Evolutionary conservation across 2,888 invertebrate genomes (phyloP).

Genomic region (Drosophila fungiperda): DNA sequence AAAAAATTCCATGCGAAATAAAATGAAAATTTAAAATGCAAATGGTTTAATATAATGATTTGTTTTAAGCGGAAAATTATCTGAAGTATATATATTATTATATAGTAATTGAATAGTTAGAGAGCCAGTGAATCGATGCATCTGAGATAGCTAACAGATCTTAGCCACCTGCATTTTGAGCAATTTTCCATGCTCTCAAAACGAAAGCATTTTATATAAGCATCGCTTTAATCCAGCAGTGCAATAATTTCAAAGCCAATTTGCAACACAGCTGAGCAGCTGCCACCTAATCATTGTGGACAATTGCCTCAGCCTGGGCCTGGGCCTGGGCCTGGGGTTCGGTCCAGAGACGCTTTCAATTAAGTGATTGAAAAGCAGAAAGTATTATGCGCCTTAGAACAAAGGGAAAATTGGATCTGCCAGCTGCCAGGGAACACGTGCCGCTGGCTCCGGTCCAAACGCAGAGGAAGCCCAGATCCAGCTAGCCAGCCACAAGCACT

Average conservation of each 20-base stretch:
- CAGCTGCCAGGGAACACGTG: constrained; percentile 36
- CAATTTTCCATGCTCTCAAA: constrained; percentile 7
- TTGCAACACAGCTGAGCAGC: constrained; percentile 38
- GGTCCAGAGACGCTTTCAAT: constrained; percentile 56
- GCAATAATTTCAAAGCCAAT: constrained; percentile 26
- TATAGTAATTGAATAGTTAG: neutral
- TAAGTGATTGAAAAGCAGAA: constrained; percentile 56
- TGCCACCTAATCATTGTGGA: constrained; percentile 45
- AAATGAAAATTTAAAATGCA: neutral
- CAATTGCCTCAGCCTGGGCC: constrained; percentile 28
- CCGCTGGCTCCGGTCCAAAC: constrained; percentile 23
- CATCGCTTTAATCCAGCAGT: constrained; percentile 2
- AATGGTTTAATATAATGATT: neutral
- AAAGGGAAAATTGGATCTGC: constrained; percentile 47
- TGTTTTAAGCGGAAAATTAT: neutral
- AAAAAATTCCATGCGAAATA: neutral
- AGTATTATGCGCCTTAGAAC: constrained; percentile 60
- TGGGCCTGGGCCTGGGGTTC: constrained; percentile 1
- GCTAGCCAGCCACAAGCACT: constrained; percentile 13
- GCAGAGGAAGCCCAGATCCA: constrained; percentile 11
- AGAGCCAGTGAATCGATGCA: neutral
- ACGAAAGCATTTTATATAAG: constrained; percentile 14
- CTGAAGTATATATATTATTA: neutral
- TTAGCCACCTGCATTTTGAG: neutral
- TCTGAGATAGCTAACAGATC: neutral